Percentiles rank a stretch among this genome's conserved stretches.
phyloP scores from a whole-genome alignment of 1,140 invertebrate genomes.

The Pseudomyrmex flavicornis region DNA sequence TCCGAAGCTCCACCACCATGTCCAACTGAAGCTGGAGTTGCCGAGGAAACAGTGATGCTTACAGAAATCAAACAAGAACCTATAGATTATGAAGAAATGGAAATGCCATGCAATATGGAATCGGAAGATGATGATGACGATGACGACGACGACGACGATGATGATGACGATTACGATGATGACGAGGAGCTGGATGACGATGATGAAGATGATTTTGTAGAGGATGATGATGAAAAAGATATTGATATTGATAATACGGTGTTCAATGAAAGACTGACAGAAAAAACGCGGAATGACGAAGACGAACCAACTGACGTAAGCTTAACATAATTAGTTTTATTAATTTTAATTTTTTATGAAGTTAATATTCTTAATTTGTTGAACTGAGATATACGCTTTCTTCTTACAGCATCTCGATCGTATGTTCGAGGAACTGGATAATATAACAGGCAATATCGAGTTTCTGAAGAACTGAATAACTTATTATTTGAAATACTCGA shows the following conservation, averaged over 20 bases:
- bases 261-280: slow-evolving; percentile 34
- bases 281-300: slow-evolving; percentile 53
- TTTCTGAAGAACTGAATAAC: slow-evolving; percentile 59
- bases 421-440: slow-evolving; percentile 82
- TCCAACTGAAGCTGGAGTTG: slow-evolving; percentile 45
- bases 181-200: slow-evolving; percentile 73
- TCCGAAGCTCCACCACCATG: slow-evolving; percentile 53
- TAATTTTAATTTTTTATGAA: slow-evolving; percentile 38
- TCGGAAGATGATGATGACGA: slow-evolving; percentile 80
- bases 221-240: slow-evolving; percentile 68
- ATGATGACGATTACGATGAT: slow-evolving; percentile 75
- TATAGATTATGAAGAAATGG: slow-evolving; percentile 82
- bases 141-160: slow-evolving; percentile 75
- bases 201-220: slow-evolving; percentile 72
- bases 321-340: slow-evolving; percentile 50
- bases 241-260: slow-evolving; percentile 47
- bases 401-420: slow-evolving; percentile 81
- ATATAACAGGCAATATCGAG: slow-evolving; percentile 79
- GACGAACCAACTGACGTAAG: slow-evolving; percentile 77
- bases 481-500: background rate
- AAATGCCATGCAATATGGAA: slow-evolving; percentile 66
- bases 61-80: slow-evolving; percentile 83
- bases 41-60: slow-evolving; percentile 73
- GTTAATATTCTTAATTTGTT: slow-evolving; percentile 35
- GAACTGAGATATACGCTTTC: slow-evolving; percentile 18